Conservation (phyloP, 2,797 vertebrate species). For the Leptoclinus maculatus region DNA sequence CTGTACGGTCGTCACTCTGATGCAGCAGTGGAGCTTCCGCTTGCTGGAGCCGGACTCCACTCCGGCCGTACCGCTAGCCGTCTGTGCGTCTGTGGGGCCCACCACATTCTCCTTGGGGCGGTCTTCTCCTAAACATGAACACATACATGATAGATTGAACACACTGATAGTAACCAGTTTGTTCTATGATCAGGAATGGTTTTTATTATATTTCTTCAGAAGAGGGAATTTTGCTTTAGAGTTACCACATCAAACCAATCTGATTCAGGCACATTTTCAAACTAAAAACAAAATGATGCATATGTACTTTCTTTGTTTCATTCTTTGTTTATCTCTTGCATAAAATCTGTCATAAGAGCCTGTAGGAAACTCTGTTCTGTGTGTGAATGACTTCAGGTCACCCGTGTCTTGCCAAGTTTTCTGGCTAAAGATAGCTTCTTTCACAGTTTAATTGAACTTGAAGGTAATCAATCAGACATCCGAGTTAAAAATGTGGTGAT, state of each 20-base stretch:
- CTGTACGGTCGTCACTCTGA: constrained; percentile 85
- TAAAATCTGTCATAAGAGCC: background rate
- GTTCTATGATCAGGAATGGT: background rate
- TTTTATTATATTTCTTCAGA: background rate
- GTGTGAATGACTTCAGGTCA: constrained; percentile 32
- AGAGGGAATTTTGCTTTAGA: background rate
- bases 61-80: constrained; percentile 71
- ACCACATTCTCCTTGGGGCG: constrained; percentile 87
- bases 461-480: constrained; percentile 77
- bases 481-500: constrained; percentile 68
- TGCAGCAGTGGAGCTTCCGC: constrained; percentile 82
- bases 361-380: background rate
- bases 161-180: background rate
- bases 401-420: constrained; percentile 22
- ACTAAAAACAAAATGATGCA: background rate
- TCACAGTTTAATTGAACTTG: constrained; percentile 69
- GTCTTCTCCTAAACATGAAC: constrained; percentile 87
- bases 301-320: background rate
- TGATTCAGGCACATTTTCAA: background rate
- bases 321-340: background rate
- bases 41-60: constrained; percentile 79
- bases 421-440: constrained; percentile 65
- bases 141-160: background rate
- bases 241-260: background rate
- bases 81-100: constrained; percentile 85